A percentile compares a stretch with the other conserved stretches of the same genome.
These are phyloP conservation scores for Pithys albifrons DNA, from an alignment of 2,113 vertebrate species.

Conservation along the genomic window DNA sequence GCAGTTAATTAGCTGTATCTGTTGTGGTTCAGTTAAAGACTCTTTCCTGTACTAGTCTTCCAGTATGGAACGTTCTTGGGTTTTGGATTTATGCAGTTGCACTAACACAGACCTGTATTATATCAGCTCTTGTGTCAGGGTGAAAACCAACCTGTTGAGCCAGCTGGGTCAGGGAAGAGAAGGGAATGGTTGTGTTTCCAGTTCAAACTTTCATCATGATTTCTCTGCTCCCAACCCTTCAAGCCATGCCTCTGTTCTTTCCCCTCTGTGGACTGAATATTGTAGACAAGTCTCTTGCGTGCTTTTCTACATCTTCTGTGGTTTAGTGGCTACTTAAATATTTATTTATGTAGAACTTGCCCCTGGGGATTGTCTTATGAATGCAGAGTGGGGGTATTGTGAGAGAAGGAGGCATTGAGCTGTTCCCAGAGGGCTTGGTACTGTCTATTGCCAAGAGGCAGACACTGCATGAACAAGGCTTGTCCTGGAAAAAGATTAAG, in stretches of 20 bases:
- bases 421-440: background rate
- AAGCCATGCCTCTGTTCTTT: background rate
- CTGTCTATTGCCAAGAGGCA: background rate
- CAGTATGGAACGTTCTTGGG: background rate
- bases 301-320: background rate
- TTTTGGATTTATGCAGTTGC: background rate
- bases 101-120: background rate
- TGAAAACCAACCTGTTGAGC: background rate
- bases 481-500: background rate
- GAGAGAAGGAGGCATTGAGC: background rate
- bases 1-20: background rate
- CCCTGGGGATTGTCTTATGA: background rate
- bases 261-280: background rate
- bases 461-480: background rate
- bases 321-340: slow-evolving; percentile 30
- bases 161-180: background rate
- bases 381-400: slow-evolving; percentile 9
- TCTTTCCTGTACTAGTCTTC: background rate
- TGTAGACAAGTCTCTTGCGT: background rate
- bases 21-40: background rate
- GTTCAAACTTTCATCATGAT: background rate
- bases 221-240: background rate
- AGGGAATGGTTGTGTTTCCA: background rate
- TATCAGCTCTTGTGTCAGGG: background rate
- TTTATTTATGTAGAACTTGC: slow-evolving; percentile 49